Evolutionary conservation across 2,797 vertebrate species (phyloP).

Genomic region (Helostoma temminkii): DNA sequence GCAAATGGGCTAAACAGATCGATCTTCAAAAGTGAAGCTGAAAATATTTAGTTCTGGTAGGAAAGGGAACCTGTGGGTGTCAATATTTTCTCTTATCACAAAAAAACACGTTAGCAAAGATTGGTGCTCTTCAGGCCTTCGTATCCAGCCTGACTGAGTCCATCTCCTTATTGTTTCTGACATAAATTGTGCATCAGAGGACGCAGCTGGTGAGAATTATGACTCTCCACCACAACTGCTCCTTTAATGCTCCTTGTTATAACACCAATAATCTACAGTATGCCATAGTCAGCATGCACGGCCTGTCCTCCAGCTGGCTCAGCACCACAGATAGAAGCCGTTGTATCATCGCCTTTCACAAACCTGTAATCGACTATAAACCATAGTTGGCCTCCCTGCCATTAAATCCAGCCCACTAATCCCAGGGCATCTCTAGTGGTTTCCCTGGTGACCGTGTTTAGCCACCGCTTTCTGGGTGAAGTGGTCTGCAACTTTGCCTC

Average conservation of each 20-base stretch:
- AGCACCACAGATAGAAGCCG: constrained; percentile 28
- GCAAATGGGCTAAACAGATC: not conserved
- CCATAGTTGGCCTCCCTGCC: constrained; percentile 4
- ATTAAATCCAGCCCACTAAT: constrained; percentile 28
- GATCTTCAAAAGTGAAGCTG: not conserved
- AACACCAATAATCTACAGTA: constrained; percentile 56
- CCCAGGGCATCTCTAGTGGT: constrained; percentile 35
- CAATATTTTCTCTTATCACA: constrained; percentile 2
- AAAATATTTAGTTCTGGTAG: not conserved
- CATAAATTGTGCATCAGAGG: constrained; percentile 7
- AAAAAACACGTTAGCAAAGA: constrained; percentile 9
- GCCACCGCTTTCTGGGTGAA: constrained; percentile 46
- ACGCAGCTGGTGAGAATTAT: constrained; percentile 44
- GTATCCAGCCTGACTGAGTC: constrained; percentile 18
- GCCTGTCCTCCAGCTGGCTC: constrained; percentile 51
- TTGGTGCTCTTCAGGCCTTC: constrained; percentile 17
- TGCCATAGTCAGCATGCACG: constrained; percentile 36
- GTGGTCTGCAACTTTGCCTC: constrained; percentile 28
- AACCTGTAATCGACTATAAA: constrained; percentile 50
- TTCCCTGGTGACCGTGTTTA: constrained; percentile 48
- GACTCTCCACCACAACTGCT: constrained; percentile 28
- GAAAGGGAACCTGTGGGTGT: constrained; percentile 6
- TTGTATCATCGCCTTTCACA: constrained; percentile 22
- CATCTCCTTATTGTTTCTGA: constrained; percentile 36
- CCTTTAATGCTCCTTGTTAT: constrained; percentile 53